These are phyloP conservation scores for Sialia sialis DNA, from an alignment of 2,113 vertebrate genomes.

Conservation along the genomic window DNA sequence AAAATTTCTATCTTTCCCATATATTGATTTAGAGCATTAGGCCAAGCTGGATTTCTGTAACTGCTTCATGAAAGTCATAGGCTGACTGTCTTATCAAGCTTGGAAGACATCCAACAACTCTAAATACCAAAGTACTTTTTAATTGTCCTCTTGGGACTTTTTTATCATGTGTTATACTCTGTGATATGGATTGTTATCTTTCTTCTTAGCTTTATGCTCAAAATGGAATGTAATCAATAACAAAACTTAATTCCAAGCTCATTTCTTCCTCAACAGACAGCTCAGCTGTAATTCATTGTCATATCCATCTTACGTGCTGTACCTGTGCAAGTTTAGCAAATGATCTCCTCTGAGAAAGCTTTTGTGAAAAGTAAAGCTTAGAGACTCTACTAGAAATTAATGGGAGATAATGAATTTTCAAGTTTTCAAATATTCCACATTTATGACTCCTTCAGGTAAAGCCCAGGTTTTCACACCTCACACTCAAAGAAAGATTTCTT, in stretches of 20 bases:
- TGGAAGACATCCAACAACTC: slow-evolving; percentile 55
- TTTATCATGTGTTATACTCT: slow-evolving; percentile 32
- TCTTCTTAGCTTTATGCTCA: neutral
- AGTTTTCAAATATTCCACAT: neutral
- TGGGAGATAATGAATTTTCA: neutral
- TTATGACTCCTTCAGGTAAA: neutral
- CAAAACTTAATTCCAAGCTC: neutral
- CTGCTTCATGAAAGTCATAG: slow-evolving; percentile 19
- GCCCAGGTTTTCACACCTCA: neutral
- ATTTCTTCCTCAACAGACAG: slow-evolving; percentile 7
- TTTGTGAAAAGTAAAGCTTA: neutral
- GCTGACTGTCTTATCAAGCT: slow-evolving; percentile 5
- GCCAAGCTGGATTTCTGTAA: slow-evolving; percentile 43
- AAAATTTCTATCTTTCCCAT: slow-evolving; percentile 46
- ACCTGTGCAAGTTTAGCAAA: neutral
- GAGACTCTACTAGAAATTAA: neutral
- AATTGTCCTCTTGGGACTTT: slow-evolving; percentile 29
- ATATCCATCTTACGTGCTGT: neutral
- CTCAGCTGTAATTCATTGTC: neutral
- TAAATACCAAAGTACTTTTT: slow-evolving; percentile 45
- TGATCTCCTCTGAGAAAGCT: neutral
- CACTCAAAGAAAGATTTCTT: neutral
- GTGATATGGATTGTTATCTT: slow-evolving; percentile 6
- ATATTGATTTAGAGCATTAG: slow-evolving; percentile 16
- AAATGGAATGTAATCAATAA: slow-evolving; percentile 11